Evolutionary conservation across 2,113 vertebrate species (phyloP), one percentile per base, ranked within the genome.

Genomic region (Lepisosteus osseus): DNA sequence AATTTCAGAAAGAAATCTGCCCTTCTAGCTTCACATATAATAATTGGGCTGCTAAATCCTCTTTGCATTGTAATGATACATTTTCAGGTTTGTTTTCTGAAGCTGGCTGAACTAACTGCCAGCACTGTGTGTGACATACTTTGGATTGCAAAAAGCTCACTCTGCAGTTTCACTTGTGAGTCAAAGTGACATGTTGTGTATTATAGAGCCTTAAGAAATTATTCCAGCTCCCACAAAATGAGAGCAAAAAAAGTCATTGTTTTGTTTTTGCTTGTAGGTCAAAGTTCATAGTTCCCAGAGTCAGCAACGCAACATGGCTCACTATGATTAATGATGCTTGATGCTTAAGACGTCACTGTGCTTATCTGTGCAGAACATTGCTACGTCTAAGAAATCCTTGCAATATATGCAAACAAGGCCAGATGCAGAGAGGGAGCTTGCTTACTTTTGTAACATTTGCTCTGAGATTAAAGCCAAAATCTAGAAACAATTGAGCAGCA

Each of bases 111-210:
- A 29, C 29, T 29, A 1, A 29, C 29, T 29, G 29, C 29, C 29
- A 29, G 29, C 29, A 29, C 29, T 29, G 29, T 29, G 29, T 29
- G 29, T 29, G 29, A 29, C 29, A 29, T 29, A 1, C 0, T 29
- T 29, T 29, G 29, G 29, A 29, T 29, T 29, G 29, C 29, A 29
- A 2, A 68, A 73, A 71, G 65, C 12, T 2, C 72, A 67, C 56
- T 1, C 79, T 79, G 70, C 72, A 47, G 41, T 0, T n/a, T 64
- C 72, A 75, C 79, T 75, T 85, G 29, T 29, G 29, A 29, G 29
- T 29, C 29, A 29, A 29, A 29, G 29, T 29, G 47, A 9, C 5
- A 51, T 51, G 1, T 51, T 51, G 9, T 51, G 47, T 51, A 51
- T 1, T 51, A 51, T 9, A 51, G 9, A 51, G 47, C 47, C 47